Percentiles rank a stretch among this genome's conserved stretches.
phyloP scores from a whole-genome alignment of 2,113 vertebrate species.

The Trachemys scripta region DNA sequence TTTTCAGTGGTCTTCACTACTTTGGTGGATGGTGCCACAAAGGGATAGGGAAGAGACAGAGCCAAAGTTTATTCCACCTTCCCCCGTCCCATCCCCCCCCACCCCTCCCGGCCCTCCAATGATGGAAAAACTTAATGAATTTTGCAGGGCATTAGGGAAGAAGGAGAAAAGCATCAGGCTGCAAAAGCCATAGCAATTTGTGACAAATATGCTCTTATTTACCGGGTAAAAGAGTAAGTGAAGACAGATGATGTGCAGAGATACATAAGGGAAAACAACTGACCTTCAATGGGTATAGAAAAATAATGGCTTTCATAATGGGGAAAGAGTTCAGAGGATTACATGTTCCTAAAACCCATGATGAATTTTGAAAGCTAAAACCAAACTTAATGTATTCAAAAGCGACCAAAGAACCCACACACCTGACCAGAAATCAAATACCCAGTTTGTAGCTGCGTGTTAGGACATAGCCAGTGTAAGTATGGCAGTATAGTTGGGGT shows the following conservation, averaged over 20 bases:
- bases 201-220: neutral
- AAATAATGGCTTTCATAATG: constrained; percentile 37
- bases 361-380: constrained; percentile 67
- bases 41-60: neutral
- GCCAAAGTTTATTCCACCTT: neutral
- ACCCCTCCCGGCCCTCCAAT: neutral
- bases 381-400: neutral
- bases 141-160: constrained; percentile 14
- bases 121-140: neutral
- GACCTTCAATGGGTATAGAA: constrained; percentile 40
- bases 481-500: constrained; percentile 23
- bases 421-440: constrained; percentile 19
- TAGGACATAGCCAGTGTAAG: constrained; percentile 7
- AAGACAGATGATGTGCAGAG: constrained; percentile 48
- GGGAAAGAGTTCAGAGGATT: constrained; percentile 17
- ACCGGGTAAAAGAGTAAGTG: neutral
- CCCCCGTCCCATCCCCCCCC: neutral
- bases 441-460: constrained; percentile 45
- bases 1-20: no score
- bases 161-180: constrained; percentile 7
- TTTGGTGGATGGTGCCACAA: neutral
- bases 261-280: constrained; percentile 40
- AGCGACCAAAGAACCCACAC: constrained; percentile 14
- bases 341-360: constrained; percentile 44
- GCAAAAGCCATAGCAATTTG: neutral